Evolutionary conservation across 1,140 invertebrate genomes (phyloP).

Genomic region (Pseudomyrmex flavicornis): DNA sequence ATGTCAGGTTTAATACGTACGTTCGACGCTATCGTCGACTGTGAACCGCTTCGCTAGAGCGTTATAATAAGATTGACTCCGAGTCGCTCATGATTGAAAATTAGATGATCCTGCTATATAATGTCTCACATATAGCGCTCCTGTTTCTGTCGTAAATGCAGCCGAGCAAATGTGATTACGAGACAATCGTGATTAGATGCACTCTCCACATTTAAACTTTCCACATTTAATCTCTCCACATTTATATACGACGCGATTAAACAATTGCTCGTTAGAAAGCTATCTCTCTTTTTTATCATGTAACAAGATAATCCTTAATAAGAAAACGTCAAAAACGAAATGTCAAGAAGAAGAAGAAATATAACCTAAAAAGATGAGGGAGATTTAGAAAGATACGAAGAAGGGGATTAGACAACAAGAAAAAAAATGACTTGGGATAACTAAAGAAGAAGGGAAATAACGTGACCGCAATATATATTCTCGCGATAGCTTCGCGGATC

Average conservation of each 20-base stretch:
- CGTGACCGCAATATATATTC: slow-evolving; percentile 47
- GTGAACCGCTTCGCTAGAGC: slow-evolving; percentile 37
- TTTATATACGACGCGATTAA: neutral
- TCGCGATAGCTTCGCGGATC: slow-evolving; percentile 1
- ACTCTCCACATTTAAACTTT: neutral
- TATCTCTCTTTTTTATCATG: neutral
- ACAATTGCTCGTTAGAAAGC: neutral
- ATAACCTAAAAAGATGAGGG: neutral
- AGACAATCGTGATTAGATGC: neutral
- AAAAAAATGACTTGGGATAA: slow-evolving; percentile 25
- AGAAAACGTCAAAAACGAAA: slow-evolving; percentile 12
- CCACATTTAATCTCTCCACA: neutral
- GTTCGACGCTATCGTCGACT: slow-evolving; percentile 3
- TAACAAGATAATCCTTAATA: slow-evolving; percentile 22
- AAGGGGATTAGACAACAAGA: slow-evolving; percentile 11
- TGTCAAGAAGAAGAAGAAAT: slow-evolving; percentile 4
- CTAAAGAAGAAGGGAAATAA: slow-evolving; percentile 7
- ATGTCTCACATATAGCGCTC: slow-evolving; percentile 1
- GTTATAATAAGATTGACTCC: slow-evolving; percentile 52
- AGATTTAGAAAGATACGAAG: neutral
- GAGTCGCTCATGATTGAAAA: slow-evolving; percentile 37
- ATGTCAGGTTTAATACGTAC: slow-evolving; percentile 36
- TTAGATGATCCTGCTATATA: slow-evolving; percentile 40
- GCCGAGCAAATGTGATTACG: neutral
- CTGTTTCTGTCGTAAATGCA: neutral